These are phyloP conservation scores for Eupithecia centaureata DNA, from an alignment of 2,888 invertebrate species.

Conservation along the genomic window DNA sequence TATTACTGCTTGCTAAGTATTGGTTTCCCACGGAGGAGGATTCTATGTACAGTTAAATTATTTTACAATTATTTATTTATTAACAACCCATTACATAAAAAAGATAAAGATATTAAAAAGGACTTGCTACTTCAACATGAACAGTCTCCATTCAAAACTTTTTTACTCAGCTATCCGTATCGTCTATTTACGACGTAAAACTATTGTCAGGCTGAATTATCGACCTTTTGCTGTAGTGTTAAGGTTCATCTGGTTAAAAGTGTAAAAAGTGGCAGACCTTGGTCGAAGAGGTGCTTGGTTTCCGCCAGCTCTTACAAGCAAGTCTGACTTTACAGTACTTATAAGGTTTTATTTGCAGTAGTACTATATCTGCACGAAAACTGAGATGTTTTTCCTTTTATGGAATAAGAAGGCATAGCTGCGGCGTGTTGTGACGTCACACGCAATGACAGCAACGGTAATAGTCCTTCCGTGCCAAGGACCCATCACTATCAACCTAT, in stretches of 20 bases:
- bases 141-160: background rate
- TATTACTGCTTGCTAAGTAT: too few species aligned
- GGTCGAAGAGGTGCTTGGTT: conserved; percentile 32
- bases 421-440: too few species aligned
- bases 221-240: background rate
- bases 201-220: background rate
- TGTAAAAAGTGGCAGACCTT: conserved; percentile 25
- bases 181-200: background rate
- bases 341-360: background rate
- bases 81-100: background rate
- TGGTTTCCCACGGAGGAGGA: background rate
- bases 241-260: background rate
- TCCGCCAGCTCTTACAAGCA: conserved; percentile 29
- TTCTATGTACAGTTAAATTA: background rate
- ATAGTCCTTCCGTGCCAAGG: too few species aligned
- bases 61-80: too few species aligned
- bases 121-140: background rate
- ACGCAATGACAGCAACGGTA: too few species aligned
- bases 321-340: conserved; percentile 17
- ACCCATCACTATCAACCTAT: too few species aligned
- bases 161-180: background rate
- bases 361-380: background rate
- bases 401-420: too few species aligned
- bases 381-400: too few species aligned
- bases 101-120: background rate